Conservation (phyloP, 2,113 vertebrate genomes). For the Sander lucioperca region DNA sequence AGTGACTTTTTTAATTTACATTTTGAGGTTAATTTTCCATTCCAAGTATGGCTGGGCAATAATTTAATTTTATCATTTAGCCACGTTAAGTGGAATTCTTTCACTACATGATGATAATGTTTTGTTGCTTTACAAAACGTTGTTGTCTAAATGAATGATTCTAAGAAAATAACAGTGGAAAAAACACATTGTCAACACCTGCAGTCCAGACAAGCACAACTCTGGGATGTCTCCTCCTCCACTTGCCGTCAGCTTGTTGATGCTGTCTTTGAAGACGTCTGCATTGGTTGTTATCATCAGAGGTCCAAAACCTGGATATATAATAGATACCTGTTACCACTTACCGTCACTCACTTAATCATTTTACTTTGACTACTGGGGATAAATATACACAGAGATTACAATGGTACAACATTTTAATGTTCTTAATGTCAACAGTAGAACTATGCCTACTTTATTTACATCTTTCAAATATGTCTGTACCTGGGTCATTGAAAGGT, state of each 20-base stretch:
- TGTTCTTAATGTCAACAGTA: neutral
- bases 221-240: conserved; percentile 79
- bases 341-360: too few species aligned
- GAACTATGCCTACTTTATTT: neutral
- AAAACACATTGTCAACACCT: conserved; percentile 48
- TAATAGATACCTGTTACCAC: neutral
- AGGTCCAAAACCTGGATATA: conserved; percentile 74
- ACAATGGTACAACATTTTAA: neutral
- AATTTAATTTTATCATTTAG: neutral
- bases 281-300: conserved; percentile 69
- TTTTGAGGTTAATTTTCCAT: neutral
- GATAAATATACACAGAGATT: neutral
- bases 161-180: neutral
- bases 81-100: neutral
- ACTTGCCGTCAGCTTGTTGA: conserved; percentile 53
- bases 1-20: neutral
- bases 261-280: conserved; percentile 67
- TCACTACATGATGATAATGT: neutral
- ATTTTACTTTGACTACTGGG: neutral
- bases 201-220: conserved; percentile 76
- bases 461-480: neutral
- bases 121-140: neutral
- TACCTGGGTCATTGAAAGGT: conserved; percentile 81
- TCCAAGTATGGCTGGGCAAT: neutral
- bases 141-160: neutral